Percentiles rank a stretch among this genome's conserved stretches.
phyloP scores from a whole-genome alignment of 1,140 invertebrate genomes.

The Nymphalis io region DNA sequence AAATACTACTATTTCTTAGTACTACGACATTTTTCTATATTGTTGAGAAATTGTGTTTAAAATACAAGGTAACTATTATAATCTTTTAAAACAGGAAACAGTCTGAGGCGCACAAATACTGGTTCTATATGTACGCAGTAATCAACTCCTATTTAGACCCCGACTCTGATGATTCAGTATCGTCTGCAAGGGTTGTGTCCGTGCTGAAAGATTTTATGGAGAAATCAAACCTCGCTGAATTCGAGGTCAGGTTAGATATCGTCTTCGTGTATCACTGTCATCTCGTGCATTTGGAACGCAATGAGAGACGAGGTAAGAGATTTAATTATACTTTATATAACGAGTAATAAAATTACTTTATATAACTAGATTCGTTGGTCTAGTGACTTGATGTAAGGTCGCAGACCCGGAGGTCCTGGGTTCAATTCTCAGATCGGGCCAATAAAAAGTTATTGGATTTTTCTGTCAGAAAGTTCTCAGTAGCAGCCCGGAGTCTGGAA shows the following conservation, averaged over 20 bases:
- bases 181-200: constrained; percentile 71
- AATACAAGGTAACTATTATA: neutral
- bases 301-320: constrained; percentile 61
- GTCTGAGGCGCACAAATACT: constrained; percentile 89
- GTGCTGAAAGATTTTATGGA: constrained; percentile 92
- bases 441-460: no score
- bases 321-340: neutral
- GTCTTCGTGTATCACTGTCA: constrained; percentile 90
- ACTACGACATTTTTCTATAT: no score
- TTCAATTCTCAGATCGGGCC: no score
- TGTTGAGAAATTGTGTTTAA: no score
- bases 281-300: constrained; percentile 80
- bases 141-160: constrained; percentile 78
- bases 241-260: constrained; percentile 88
- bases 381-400: no score
- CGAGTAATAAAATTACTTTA: no score
- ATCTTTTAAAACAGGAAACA: constrained; percentile 78
- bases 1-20: no score
- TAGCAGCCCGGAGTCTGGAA: no score
- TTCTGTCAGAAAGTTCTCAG: no score
- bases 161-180: constrained; percentile 35
- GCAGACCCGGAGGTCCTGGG: no score
- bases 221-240: constrained; percentile 91
- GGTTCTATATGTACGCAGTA: constrained; percentile 92
- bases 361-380: no score